Conservation (phyloP, 2,797 vertebrate species). For the Pangasius macronema region DNA sequence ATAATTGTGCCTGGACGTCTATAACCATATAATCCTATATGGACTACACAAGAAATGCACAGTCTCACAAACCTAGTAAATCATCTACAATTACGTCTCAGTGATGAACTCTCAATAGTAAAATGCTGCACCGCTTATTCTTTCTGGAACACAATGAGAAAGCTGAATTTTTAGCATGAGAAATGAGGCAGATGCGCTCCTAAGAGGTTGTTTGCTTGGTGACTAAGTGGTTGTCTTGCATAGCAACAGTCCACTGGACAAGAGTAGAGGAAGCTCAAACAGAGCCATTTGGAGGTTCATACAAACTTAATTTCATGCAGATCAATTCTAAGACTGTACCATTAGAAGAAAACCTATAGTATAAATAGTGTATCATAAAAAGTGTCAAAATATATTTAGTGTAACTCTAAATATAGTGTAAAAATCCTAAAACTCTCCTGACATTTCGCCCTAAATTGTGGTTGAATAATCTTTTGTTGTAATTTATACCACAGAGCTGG, state of each 20-base stretch:
- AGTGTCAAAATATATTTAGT: not conserved
- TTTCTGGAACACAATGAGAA: slow-evolving; percentile 65
- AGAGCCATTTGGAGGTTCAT: slow-evolving; percentile 50
- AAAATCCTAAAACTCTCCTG: not conserved
- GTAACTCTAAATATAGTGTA: not conserved
- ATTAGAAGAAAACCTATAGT: not conserved
- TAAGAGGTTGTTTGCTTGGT: slow-evolving; percentile 74
- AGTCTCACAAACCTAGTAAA: not conserved
- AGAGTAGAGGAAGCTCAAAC: slow-evolving; percentile 57
- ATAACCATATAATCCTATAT: slow-evolving; percentile 34
- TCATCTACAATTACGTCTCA: slow-evolving; percentile 65
- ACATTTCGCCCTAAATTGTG: not conserved
- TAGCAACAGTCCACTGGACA: slow-evolving; percentile 75
- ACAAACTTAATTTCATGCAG: not conserved
- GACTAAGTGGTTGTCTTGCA: slow-evolving; percentile 74
- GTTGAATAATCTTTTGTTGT: not conserved
- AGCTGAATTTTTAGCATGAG: slow-evolving; percentile 68
- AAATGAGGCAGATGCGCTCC: slow-evolving; percentile 76
- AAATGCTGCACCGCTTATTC: slow-evolving; percentile 64
- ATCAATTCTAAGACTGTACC: slow-evolving; percentile 7
- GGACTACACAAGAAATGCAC: not conserved
- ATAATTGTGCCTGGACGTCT: slow-evolving; percentile 59
- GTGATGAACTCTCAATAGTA: slow-evolving; percentile 64
- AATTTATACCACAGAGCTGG: not conserved
- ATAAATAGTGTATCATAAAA: not conserved